Evolutionary conservation across 1,140 invertebrate species (phyloP), one percentile per base, ranked within the genome.

Genomic region (Drosophila sulfurigaster): DNA sequence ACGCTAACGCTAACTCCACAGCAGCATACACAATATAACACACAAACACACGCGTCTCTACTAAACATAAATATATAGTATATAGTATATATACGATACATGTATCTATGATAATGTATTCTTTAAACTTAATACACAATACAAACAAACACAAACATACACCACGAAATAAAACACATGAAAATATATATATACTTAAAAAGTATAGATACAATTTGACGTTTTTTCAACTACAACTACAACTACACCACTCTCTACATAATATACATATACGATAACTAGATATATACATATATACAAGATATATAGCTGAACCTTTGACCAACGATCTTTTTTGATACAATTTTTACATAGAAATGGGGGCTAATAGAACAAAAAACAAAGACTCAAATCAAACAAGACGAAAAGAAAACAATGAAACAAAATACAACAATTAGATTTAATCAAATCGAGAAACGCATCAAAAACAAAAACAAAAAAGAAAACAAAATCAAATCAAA

Each of bases 321-420:
- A 83, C 81, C 81, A 83, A 83, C 81, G 54, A 83, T 64, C 63
- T 67, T 85, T 82, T 83, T 83, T 83, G 81, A 83, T 83, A 83
- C 62, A 66, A 77, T 85, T 77, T 80, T 83, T 83, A 80, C 72
- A 74, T 74, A 74, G 56, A 57, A 66, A 32, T 25, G 62, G 30
- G 54, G 35, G 32, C 32, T 41, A 41, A 57, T 45, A 58, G 49
- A 38, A 38, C 35, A 38, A 38, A 32, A 32, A 38, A 73, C 59
- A 70, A 25, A 62, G 57, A 63, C 60, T 77, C 73, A 7, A 73
- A 67, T 48, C 48, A 49, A 56, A 66, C 20, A 49, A 78, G 60
- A 49, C 41, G 66, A 62, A 74, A 64, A 49, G 30, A 32, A 20
- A 32, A 57, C 43, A 46, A 11, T 35, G 20, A 35, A 49, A 52